Base-by-base conservation (phyloP, 2,113 vertebrate species). In the Myiozetetes cayanensis region DNA sequence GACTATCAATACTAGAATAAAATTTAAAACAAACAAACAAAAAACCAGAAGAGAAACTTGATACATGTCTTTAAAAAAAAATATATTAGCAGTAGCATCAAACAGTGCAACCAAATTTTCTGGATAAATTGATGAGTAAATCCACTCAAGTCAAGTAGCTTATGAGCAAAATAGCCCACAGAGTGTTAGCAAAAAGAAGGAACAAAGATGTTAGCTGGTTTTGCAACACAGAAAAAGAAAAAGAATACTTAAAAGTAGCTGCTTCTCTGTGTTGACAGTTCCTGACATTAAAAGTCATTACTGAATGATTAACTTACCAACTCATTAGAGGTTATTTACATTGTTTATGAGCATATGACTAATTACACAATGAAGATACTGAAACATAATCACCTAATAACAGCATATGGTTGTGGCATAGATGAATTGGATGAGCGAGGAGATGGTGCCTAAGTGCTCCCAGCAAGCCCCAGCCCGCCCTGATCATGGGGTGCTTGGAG, bases 351-450 rank as follows among this genome's bases (percentile, higher is more conserved):
- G 83, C 96, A 95, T 71, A 80, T 92, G 93, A 89, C 90, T 94
- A 96, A 96, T 97, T 94, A 94, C 90, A 94, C 88, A 94, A 77
- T 87, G 92, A 94, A 96, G 91, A 93, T 89, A 94, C 66, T 14
- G 9, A 91, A 92, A 85, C 89, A 93, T 90, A 91, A 95, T 89
- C 96, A 89, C 59, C 92, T 89, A 90, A 92, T 93, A 96, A 91
- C 90, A 93, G 81, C 71, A 46, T 81, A 53, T 44, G 46, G 61
- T 43, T 73, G 41, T 84, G 47, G 77, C 46, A 0, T 2, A 87
- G 87, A 96, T 85, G 43, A 92, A 94, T 68, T 88, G 70, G 72
- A 89, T 85, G 87, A 86, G 72, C 8, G 5, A 50, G 56, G 55
- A 85, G 70, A 83, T 91, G 59, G 91, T 82, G 87, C n/a, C 75